Conservation (phyloP, 2,888 invertebrate species). For the Trichacis sp. region DNA sequence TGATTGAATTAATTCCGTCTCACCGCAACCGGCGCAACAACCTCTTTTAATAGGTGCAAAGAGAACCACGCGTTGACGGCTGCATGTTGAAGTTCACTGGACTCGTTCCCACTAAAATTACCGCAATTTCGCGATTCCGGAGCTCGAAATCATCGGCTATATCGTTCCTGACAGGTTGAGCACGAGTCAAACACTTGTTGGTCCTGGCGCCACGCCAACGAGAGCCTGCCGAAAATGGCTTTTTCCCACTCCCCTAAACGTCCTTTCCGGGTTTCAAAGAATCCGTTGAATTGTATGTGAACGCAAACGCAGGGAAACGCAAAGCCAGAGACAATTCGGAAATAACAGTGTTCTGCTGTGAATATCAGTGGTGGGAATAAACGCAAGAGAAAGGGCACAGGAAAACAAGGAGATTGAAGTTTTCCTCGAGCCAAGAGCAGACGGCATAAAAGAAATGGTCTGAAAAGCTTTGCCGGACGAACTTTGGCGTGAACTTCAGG, state of each 20-base stretch:
- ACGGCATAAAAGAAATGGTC: background rate
- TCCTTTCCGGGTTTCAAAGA: constrained; percentile 2
- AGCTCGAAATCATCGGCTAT: constrained; percentile 32
- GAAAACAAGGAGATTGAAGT: constrained; percentile 3
- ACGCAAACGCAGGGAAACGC: constrained; percentile 29
- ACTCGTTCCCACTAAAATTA: constrained; percentile 18
- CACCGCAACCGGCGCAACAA: too few species aligned
- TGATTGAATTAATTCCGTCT: too few species aligned
- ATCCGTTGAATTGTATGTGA: constrained; percentile 21
- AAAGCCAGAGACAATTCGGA: constrained; percentile 7
- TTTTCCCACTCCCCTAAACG: constrained; percentile 12
- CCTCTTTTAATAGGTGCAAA: too few species aligned
- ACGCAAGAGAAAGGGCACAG: background rate
- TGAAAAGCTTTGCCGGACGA: background rate
- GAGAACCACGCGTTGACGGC: background rate
- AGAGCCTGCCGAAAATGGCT: constrained; percentile 24
- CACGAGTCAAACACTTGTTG: constrained; percentile 63
- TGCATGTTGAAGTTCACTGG: constrained; percentile 20
- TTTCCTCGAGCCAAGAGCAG: constrained; percentile 4
- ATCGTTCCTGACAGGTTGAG: constrained; percentile 46
- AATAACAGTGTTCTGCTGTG: constrained; percentile 6
- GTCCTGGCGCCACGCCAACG: constrained; percentile 53
- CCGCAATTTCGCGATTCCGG: constrained; percentile 30
- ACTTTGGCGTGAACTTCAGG: constrained; percentile 8
- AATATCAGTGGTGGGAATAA: background rate